phyloP scores from a whole-genome alignment of 2,888 invertebrate genomes.

The Bibio marci region DNA sequence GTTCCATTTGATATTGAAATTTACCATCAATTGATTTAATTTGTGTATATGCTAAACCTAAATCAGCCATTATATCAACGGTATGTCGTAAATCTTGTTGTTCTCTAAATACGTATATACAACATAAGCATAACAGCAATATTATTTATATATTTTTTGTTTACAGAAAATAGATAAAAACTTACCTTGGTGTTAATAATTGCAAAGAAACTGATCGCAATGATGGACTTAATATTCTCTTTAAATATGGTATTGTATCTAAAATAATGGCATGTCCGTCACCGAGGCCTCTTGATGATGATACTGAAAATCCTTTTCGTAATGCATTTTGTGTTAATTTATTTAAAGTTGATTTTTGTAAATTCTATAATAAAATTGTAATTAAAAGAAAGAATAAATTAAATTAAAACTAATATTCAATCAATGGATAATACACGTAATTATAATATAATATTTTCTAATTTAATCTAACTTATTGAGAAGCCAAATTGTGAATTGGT shows the following conservation, averaged over 20 bases:
- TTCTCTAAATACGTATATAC: conserved; percentile 18
- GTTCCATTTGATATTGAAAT: conserved; percentile 54
- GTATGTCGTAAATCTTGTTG: conserved; percentile 43
- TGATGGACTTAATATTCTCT: conserved; percentile 52
- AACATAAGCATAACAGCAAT: conserved; percentile 3
- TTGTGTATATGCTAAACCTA: conserved; percentile 72
- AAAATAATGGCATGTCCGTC: conserved; percentile 34
- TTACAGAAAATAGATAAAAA: neutral
- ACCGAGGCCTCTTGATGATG: conserved; percentile 19
- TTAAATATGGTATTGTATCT: conserved; percentile 55
- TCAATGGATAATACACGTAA: too few species aligned
- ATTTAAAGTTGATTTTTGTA: conserved; percentile 32
- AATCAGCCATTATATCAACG: conserved; percentile 73
- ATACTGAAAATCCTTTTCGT: conserved; percentile 40
- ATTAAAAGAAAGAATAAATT: too few species aligned
- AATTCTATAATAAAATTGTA: conserved; percentile 42
- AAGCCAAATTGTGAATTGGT: too few species aligned
- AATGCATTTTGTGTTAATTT: conserved; percentile 40
- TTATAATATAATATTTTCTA: too few species aligned
- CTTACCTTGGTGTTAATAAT: conserved; percentile 24
- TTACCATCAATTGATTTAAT: conserved; percentile 59
- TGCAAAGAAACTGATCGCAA: conserved; percentile 47
- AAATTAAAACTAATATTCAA: too few species aligned
- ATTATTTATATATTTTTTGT: neutral
- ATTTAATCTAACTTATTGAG: too few species aligned